These are phyloP conservation scores for Linnaemya tessellans DNA, from an alignment of 2,888 invertebrate species.

Conservation along the genomic window DNA sequence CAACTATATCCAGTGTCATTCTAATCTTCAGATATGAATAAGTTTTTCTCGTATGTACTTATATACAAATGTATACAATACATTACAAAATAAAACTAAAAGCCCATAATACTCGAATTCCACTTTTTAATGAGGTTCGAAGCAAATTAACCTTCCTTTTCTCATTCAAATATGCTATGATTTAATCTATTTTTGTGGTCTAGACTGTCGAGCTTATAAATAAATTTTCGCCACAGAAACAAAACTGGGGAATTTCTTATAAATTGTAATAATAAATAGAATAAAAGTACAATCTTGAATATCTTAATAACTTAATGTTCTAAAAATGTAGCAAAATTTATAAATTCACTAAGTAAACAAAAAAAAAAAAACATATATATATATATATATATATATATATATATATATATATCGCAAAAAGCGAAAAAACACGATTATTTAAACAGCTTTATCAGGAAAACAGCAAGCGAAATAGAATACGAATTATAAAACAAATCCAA, in stretches of 20 bases:
- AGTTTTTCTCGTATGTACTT: not conserved
- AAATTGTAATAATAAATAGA: slow-evolving; percentile 26
- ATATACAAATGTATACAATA: not conserved
- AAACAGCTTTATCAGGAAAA: slow-evolving; percentile 75
- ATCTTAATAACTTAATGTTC: slow-evolving; percentile 30
- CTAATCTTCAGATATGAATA: not conserved
- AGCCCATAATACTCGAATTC: not conserved
- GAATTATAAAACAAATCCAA: slow-evolving; percentile 52
- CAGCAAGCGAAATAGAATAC: slow-evolving; percentile 33
- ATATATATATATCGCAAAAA: slow-evolving; percentile 31
- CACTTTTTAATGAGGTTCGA: not conserved
- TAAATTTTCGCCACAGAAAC: slow-evolving; percentile 21
- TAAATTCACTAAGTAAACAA: slow-evolving; percentile 54
- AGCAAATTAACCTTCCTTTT: slow-evolving; percentile 7
- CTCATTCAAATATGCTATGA: not conserved
- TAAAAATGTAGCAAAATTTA: slow-evolving; percentile 36
- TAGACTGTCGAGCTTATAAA: slow-evolving; percentile 27
- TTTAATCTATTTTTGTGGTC: slow-evolving; percentile 45
- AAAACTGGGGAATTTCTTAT: slow-evolving; percentile 19
- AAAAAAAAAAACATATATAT: too few relatives aligned
- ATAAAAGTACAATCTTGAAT: slow-evolving; percentile 2
- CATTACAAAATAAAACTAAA: not conserved
- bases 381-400: too few relatives aligned
- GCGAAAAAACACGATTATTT: slow-evolving; percentile 74
- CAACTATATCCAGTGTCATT: not conserved